Conservation (phyloP, 1,140 invertebrate species). For the Tyrophagus putrescentiae region DNA sequence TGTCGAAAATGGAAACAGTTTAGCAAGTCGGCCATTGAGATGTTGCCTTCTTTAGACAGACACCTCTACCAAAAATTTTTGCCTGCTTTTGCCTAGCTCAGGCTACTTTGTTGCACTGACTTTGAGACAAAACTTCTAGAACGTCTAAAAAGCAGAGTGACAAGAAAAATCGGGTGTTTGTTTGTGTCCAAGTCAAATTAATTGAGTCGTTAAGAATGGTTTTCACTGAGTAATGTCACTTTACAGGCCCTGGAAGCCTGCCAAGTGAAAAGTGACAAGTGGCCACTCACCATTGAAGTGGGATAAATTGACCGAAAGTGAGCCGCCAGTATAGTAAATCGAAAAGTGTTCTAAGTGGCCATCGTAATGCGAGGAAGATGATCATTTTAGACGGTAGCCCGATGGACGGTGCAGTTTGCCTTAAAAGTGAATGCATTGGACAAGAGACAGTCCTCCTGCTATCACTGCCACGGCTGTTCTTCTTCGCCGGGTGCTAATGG, state of each 20-base stretch:
- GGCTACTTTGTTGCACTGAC: too few relatives aligned
- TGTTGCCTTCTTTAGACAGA: too few relatives aligned
- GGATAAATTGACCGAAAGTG: not conserved
- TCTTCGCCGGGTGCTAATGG: slow-evolving; percentile 3
- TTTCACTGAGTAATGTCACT: not conserved
- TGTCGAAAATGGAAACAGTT: not conserved
- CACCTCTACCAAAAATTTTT: too few relatives aligned
- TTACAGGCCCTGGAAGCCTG: not conserved
- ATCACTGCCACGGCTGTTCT: not conserved
- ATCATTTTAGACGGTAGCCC: not conserved
- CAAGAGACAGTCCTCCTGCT: too few relatives aligned
- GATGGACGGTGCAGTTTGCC: not conserved
- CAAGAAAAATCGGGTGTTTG: too few relatives aligned
- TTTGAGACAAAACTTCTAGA: too few relatives aligned
- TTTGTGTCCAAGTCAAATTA: too few relatives aligned
- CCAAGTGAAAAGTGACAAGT: not conserved
- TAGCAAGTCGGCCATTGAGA: not conserved
- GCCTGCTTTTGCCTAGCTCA: too few relatives aligned
- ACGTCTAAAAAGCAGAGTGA: too few relatives aligned
- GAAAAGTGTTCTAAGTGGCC: slow-evolving; percentile 10
- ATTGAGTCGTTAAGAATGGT: too few relatives aligned
- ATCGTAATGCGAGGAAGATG: not conserved
- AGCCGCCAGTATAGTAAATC: not conserved
- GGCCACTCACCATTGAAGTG: not conserved
- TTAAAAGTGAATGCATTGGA: not conserved